Evolutionary conservation across 2,797 vertebrate genomes (phyloP).

Genomic region (Crenuchus spilurus): DNA sequence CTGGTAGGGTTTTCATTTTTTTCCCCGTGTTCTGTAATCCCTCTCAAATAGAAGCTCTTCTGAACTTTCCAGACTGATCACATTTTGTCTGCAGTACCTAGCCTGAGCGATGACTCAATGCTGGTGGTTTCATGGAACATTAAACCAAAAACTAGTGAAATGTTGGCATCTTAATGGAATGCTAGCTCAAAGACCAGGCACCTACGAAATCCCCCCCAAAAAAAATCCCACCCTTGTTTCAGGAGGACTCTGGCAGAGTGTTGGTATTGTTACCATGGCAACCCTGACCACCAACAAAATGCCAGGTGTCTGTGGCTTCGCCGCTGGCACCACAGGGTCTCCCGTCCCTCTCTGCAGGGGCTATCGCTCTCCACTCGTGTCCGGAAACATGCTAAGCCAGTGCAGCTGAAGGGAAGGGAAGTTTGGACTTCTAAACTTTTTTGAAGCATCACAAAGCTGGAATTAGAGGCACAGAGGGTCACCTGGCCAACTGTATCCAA

Average conservation of each 20-base stretch:
- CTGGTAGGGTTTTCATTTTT: not conserved
- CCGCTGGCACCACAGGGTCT: slow-evolving; percentile 57
- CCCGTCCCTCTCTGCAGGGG: slow-evolving; percentile 42
- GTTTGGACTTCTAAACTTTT: slow-evolving; percentile 1
- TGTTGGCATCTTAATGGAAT: not conserved
- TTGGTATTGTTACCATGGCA: slow-evolving; percentile 56
- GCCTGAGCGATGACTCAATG: not conserved
- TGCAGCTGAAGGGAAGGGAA: slow-evolving; percentile 11
- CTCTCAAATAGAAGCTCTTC: slow-evolving; percentile 1
- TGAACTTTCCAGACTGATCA: not conserved
- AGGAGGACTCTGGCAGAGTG: slow-evolving; percentile 47
- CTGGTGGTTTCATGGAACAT: no score
- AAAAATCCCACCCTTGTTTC: slow-evolving; percentile 19
- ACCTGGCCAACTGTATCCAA: not conserved
- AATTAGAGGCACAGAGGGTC: slow-evolving; percentile 15
- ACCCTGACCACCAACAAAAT: slow-evolving; percentile 61
- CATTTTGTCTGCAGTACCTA: not conserved
- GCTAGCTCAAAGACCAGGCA: slow-evolving; percentile 8
- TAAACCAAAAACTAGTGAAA: not conserved
- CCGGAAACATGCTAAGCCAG: slow-evolving; percentile 35
- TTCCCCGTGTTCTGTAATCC: not conserved
- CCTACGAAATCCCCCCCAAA: slow-evolving; percentile 37
- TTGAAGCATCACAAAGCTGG: slow-evolving; percentile 13
- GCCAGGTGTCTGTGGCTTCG: slow-evolving; percentile 59
- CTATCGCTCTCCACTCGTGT: slow-evolving; percentile 36